Evolutionary conservation across 2,888 invertebrate species (phyloP), one percentile per base, ranked within the genome.

Genomic region (Aelia acuminata): DNA sequence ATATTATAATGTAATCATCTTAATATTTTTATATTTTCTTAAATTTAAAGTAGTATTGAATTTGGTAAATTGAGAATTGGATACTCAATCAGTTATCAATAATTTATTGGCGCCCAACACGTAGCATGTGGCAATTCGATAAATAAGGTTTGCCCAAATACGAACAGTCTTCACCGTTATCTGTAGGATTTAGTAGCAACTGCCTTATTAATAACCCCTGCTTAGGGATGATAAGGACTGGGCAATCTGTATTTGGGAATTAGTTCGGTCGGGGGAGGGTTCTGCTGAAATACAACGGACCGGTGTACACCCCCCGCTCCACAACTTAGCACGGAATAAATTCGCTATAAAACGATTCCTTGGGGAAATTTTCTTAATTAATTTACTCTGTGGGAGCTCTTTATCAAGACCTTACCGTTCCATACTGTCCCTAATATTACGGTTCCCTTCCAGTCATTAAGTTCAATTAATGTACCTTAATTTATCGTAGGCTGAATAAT

Each of bases 331-430:
- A 70, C 31, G 63, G 35, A 70, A 70, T 70, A 70, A 70, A 70
- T 70, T 70, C 63, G 63, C 31, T 26, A 70, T 35, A 35, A 35
- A 35, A 70, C 63, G 63, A 70, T 70, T 70, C 63, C 63, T 70
- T 18, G 63, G 63, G 63, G 63, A 70, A 70, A 70, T 70, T 70
- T 70, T 70, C 63, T 70, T 70, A 70, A 70, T 70, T 70, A 70
- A 70, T 70, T 70, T 70, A 70, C 63, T 35, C 63, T 20, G 31
- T 70, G 63, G 63, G 63, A 70, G 63, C 63, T 35, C 31, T 70
- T 70, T 70, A 70, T 70, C 63, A 70, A 70, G 63, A 8, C 35
- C 18, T 18, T n/a, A n/a, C n/a, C n/a, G n/a, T n/a, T 4, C 22
- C 63, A 1, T 18, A 18, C 8, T 35, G 5, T 31, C 8, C 7